phyloP scores from a whole-genome alignment of 2,888 invertebrate species.

The Phyllotreta striolata region DNA sequence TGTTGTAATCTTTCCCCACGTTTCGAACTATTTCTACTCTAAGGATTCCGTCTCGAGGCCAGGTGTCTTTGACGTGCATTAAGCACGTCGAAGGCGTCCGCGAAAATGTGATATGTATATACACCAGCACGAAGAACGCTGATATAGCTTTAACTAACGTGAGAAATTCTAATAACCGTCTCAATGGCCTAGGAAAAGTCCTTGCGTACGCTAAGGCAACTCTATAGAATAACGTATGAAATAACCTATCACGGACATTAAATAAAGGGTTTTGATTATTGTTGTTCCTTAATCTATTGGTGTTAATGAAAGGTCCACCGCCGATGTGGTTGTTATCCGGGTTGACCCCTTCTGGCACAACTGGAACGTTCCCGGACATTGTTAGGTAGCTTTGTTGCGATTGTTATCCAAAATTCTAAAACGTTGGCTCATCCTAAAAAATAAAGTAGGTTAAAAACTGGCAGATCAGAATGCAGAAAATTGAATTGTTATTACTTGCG shows the following conservation, averaged over 20 bases:
- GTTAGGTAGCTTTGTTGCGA: constrained; percentile 19
- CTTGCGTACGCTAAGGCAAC: constrained; percentile 91
- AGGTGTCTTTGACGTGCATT: constrained; percentile 83
- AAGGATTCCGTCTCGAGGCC: constrained; percentile 96
- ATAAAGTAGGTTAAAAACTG: constrained; percentile 23
- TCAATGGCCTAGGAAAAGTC: constrained; percentile 83
- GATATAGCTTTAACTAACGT: constrained; percentile 81
- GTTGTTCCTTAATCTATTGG: constrained; percentile 65
- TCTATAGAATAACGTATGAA: constrained; percentile 94
- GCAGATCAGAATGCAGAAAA: not conserved
- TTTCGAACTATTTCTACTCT: constrained; percentile 86
- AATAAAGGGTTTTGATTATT: constrained; percentile 79
- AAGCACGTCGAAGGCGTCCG: constrained; percentile 93
- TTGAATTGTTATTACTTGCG: too few relatives aligned
- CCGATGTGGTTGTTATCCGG: constrained; percentile 56
- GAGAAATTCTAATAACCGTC: constrained; percentile 85
- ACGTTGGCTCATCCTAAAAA: constrained; percentile 21
- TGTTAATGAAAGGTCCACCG: constrained; percentile 66
- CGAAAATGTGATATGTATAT: constrained; percentile 95
- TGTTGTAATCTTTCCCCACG: constrained; percentile 75
- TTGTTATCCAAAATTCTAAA: constrained; percentile 7
- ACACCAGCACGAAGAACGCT: constrained; percentile 90
- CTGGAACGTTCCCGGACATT: constrained; percentile 40
- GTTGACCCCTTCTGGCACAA: constrained; percentile 29
- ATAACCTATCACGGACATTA: constrained; percentile 89